Percentiles rank a stretch among this genome's conserved stretches.
Evolutionary conservation across 1,140 invertebrate genomes (phyloP).

Genomic region (Tachypleus tridentatus): DNA sequence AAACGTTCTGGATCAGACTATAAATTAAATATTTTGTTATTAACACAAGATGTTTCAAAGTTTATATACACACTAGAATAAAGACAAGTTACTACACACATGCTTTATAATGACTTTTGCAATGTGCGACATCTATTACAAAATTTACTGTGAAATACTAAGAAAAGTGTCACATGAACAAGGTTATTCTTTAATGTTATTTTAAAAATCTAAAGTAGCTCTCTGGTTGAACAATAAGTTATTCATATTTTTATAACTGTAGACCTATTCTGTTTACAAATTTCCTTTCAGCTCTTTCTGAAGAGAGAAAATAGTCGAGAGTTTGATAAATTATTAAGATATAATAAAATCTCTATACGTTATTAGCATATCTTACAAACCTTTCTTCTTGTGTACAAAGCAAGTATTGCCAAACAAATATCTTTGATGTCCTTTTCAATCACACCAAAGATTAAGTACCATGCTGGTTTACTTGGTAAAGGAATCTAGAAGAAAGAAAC

Average conservation of each 20-base stretch:
- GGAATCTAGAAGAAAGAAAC: slow-evolving; percentile 42
- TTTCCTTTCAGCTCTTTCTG: neutral
- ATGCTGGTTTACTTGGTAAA: slow-evolving; percentile 71
- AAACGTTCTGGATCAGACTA: slow-evolving; percentile 58
- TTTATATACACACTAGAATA: neutral
- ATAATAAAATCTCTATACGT: neutral
- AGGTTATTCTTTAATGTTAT: no score
- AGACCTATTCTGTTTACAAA: neutral
- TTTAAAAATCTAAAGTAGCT: no score
- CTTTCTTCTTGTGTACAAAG: slow-evolving; percentile 67
- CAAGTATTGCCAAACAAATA: slow-evolving; percentile 67
- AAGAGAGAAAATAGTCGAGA: neutral
- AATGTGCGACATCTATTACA: no score
- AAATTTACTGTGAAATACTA: no score
- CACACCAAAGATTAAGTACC: slow-evolving; percentile 78
- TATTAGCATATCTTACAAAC: slow-evolving; percentile 36
- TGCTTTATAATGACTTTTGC: neutral
- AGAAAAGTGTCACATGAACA: neutral
- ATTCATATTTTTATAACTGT: no score
- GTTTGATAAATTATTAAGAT: neutral
- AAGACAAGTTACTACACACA: slow-evolving; percentile 4
- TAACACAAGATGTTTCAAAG: no score
- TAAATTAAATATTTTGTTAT: slow-evolving; percentile 23
- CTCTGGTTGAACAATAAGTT: no score
- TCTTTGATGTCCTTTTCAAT: slow-evolving; percentile 68